Evolutionary conservation across 2,797 vertebrate genomes (phyloP), one percentile per base, ranked within the genome.

Genomic region (Coregonus ussuriensis): DNA sequence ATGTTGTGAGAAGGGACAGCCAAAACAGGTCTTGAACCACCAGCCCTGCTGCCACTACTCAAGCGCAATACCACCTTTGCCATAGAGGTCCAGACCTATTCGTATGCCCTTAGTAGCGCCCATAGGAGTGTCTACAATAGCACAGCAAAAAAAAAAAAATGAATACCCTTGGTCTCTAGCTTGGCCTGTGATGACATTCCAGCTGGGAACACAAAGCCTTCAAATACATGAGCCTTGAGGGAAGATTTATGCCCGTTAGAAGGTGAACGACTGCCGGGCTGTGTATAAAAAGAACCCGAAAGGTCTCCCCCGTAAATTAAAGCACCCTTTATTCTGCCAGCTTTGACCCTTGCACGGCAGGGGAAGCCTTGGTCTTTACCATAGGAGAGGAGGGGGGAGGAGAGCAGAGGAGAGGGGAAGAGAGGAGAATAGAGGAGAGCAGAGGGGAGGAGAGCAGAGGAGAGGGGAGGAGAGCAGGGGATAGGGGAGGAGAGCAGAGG

Each of bases 181-280:
- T 74, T 79, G 84, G 84, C 85, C 81, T 63, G 81, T 81, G 79
- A 67, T 5, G 65, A 76, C 89, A 87, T 90, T 82, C 85, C 81
- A 72, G 83, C 83, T 81, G 80, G 75, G 79, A 86, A 86, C 88
- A 89, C 76, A 80, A 77, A 29, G 68, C 77, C 84, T 89, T 86
- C 87, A 91, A 89, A 91, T 87, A 90, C 81, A 47, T 2, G 41
- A 47, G 82, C 56, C 68, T 63, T 37, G n/a, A 72, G 74, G 77
- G 73, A 62, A 81, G 85, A 88, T 92, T 90, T 88, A 91, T 89
- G 85, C 83, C 51, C 74, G 9, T 86, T 90, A 84, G 85, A 88
- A 81, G 81, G 84, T 81, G 81, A 84, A 83, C 62, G 79, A 82
- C 86, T 86, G 84, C 82, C 72, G 79, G 84, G 51, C 16, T 79